These are phyloP conservation scores for Rhabdomys dilectus DNA, from an alignment of 2,113 vertebrate species.

Conservation along the genomic window DNA sequence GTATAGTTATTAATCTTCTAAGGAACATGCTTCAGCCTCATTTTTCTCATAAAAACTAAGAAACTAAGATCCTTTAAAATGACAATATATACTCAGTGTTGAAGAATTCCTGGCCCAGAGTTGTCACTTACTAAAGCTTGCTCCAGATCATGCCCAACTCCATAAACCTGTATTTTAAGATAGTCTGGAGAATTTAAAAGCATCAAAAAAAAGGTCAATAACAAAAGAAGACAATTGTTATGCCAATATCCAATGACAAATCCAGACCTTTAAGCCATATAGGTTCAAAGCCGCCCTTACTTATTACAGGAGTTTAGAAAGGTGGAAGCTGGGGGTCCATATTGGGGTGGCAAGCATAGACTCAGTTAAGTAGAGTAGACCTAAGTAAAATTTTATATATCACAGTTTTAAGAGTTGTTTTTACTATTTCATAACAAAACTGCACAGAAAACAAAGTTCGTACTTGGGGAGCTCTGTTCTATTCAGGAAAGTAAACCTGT, in stretches of 20 bases:
- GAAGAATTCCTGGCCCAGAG: not conserved
- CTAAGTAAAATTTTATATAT: not conserved
- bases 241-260: not conserved
- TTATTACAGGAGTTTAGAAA: not conserved
- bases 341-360: fast-evolving
- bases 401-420: not conserved
- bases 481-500: not conserved
- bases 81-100: fast-evolving
- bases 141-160: no score
- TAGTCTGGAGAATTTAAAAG: not conserved
- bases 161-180: not conserved
- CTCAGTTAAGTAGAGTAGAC: not conserved
- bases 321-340: not conserved
- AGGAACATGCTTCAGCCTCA: not conserved
- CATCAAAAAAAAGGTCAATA: not conserved
- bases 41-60: not conserved
- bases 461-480: not conserved
- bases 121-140: not conserved
- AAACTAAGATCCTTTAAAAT: not conserved
- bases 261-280: not conserved
- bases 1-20: not conserved
- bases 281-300: not conserved
- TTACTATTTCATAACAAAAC: not conserved
- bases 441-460: constrained; percentile 4
- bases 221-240: not conserved